Base-by-base conservation (phyloP, 2,888 invertebrate species). In the Drosophila mimica region DNA sequence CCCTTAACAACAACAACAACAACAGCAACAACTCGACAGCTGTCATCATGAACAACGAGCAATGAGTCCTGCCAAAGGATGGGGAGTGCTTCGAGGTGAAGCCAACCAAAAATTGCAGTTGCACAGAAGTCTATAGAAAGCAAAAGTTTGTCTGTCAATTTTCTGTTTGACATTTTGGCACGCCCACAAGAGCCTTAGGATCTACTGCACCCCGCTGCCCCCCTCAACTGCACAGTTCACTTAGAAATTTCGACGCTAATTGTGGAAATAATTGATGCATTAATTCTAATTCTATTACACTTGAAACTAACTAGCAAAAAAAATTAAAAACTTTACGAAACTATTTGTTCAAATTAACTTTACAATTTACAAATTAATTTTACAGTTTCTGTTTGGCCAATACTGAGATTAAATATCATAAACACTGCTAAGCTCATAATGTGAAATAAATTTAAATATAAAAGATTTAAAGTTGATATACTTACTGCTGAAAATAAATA, bases 121-220 rank as follows among this genome's bases (percentile, higher is more conserved):
- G 25, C 81, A 77, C 77, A 66, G 51, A 66, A 77, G 78, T 77
- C 69, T 66, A 60, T 57, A 60, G 62, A 85, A 85, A 85, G 89
- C 77, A 89, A 85, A 85, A 85, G 84, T 85, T 89, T 73, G 77
- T 88, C 83, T 70, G 82, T 85, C 85, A 89, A 85, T 85, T 85
- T 84, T 88, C 74, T 71, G 70, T 76, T 77, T 85, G 80, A 81
- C 84, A 85, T 70, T 80, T 73, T 60, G 58, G 59, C 88, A 76
- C 89, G 72, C 85, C 89, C 61, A 57, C 52, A 33, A 40, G 20
- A 34, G 51, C 43, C 38, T 20, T 31, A 3, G n/a, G 1, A 56
- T 28, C 7, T 13, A 54, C 15, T 6, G n/a, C 46, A 13, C n/a
- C n/a, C 54, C 11, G 34, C 20, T 8, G 8, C 34, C 30, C 4